These are phyloP conservation scores for Chionodraco myersi DNA, from an alignment of 2,113 vertebrate genomes.

Conservation along the genomic window DNA sequence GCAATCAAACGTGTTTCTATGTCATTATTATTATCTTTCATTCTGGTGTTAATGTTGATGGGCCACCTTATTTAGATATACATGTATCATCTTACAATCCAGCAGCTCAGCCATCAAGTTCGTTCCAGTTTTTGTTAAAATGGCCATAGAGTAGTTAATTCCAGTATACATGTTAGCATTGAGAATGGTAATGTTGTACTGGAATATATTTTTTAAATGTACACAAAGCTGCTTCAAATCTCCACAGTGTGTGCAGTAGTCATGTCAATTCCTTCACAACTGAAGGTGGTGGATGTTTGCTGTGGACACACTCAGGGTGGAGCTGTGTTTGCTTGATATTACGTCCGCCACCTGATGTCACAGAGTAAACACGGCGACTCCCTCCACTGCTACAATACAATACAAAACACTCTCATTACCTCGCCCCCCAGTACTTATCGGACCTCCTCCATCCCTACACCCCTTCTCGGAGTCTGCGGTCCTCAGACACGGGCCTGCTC, in stretches of 20 bases:
- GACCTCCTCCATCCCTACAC: no score
- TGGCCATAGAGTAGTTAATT: no score
- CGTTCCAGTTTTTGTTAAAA: no score
- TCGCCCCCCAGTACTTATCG: no score
- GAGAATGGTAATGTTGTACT: neutral
- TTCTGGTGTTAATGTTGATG: no score
- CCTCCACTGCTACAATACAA: neutral
- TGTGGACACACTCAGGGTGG: conserved; percentile 58
- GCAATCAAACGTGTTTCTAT: neutral
- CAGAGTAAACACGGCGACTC: conserved; percentile 39
- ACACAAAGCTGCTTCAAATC: neutral
- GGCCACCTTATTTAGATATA: neutral
- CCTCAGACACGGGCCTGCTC: no score
- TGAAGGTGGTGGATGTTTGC: conserved; percentile 1
- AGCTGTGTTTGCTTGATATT: conserved; percentile 57
- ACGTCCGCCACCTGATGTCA: conserved; percentile 8
- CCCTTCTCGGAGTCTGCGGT: no score
- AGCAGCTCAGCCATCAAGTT: neutral
- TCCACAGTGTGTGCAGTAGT: no score
- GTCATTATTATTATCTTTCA: neutral
- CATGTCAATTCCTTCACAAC: neutral
- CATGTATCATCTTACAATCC: neutral
- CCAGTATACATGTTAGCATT: no score
- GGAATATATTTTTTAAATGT: neutral
- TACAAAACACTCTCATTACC: no score